Conservation (phyloP, 2,888 invertebrate genomes). For the Drosophila diplacantha region DNA sequence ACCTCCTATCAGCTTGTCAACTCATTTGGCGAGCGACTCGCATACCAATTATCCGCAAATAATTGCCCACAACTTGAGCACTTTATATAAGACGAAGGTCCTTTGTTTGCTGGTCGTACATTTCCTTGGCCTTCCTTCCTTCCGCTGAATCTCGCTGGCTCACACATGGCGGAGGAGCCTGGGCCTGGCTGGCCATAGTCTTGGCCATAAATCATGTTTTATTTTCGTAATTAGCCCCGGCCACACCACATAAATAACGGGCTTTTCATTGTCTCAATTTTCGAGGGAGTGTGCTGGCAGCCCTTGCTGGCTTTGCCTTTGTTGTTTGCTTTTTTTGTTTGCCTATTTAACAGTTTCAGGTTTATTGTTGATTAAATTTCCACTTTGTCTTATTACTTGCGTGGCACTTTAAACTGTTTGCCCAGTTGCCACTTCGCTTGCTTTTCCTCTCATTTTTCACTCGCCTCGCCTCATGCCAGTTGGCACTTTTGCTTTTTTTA, state of each 20-base stretch:
- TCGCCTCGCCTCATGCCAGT: constrained; percentile 33
- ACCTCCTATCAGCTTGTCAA: constrained; percentile 51
- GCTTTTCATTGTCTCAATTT: constrained; percentile 66
- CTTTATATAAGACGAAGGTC: constrained; percentile 9
- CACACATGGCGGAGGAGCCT: neutral
- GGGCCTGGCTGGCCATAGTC: constrained; percentile 4
- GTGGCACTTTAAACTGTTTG: constrained; percentile 71
- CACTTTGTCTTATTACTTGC: constrained; percentile 47
- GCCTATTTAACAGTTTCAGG: constrained; percentile 55
- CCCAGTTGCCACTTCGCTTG: constrained; percentile 48
- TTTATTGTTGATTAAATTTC: constrained; percentile 60
- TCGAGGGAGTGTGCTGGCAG: constrained; percentile 9
- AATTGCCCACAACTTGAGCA: constrained; percentile 55
- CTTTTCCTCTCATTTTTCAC: constrained; percentile 27
- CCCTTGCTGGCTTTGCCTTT: no score
- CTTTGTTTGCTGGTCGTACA: constrained; percentile 41
- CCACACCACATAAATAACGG: constrained; percentile 67
- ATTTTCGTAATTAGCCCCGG: constrained; percentile 67
- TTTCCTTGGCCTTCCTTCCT: constrained; percentile 15
- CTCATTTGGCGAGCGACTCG: constrained; percentile 57
- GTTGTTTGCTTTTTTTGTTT: constrained; percentile 30
- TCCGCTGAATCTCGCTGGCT: constrained; percentile 15
- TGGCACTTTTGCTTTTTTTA: constrained; percentile 48
- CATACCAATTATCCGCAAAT: constrained; percentile 65
- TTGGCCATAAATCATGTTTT: constrained; percentile 68